Evolutionary conservation across 1,140 invertebrate genomes (phyloP), one percentile per base, ranked within the genome.

Genomic region (Parapsyche elsis): DNA sequence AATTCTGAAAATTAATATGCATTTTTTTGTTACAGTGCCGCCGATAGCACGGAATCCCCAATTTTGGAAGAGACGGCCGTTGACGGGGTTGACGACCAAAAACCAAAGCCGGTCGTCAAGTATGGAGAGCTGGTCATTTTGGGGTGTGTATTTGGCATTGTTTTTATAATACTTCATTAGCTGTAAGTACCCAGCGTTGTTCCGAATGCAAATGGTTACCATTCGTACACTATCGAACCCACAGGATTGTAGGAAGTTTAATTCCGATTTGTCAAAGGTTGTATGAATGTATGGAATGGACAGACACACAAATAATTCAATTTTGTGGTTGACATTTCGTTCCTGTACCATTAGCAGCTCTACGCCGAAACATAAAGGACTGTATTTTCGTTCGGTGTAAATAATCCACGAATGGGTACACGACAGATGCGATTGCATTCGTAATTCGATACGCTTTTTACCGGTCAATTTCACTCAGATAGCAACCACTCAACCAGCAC

Each of bases 41-140:
- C 90, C 88, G 92, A 93, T 90, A 92, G 92, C 88, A 91, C 92
- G 87, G 92, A 93, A 84, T 92, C 92, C 84, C 92, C 92, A 82
- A 92, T 92, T 86, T 87, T 93, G 86, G 92, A 92, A 85, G 92
- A 93, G 87, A 85, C 86, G 61, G 91, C 92, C 81, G 90, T 90
- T 84, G 90, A 92, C 86, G 91, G 91, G 82, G 90, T 90, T 85
- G 92, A 92, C 71, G 90, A 91, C 84, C 88, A 88, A 84, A 93
- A 93, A 86, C 90, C 92, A 38, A 94, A 95, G 88, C 92, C 93
- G 82, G 90, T 91, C 84, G 90, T 95, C 84, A 96, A 95, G 90
- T 98, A 97, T 91, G 96, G 96, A 83, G 96, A 98, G 92, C 91
- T 98, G 86, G 94, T 97, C 86, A 96, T 97, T 88, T 92, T 97